Evolutionary conservation across 2,888 invertebrate species (phyloP), one percentile per base, ranked within the genome.

Genomic region (Drosophila bunnanda): DNA sequence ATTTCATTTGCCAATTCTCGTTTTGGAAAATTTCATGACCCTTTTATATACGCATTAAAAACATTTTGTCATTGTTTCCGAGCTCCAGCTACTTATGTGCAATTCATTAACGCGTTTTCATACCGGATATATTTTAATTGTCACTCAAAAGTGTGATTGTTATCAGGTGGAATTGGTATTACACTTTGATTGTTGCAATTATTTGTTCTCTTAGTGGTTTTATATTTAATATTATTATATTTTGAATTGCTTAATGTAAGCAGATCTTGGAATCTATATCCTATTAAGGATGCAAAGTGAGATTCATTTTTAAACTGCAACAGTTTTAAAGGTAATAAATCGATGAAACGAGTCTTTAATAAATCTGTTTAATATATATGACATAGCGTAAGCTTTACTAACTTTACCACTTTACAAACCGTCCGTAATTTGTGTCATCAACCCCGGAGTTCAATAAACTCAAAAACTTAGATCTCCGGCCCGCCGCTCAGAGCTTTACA

Each of bases 1-100:
- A 72, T 71, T 70, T 72, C 53, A 72, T 70, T 70, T 62, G 48
- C 48, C 13, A 38, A 53, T 64, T 64, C 41, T 17, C 62, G 22
- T 44, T 36, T 22, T n/a, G 17, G 32, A 34, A 41, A 67, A 70
- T 55, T 71, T 17, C 28, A 52, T 59, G 43, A 43, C 39, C 36
- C 60, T 65, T 46, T 65, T 65, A 34, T 32, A 34, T 28, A 20
- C 15, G 44, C 28, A 68, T 34, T 52, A 52, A 32, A 34, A 39
- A 28, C 55, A 38, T 44, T 67, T 67, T 38, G 66, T 7, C 44
- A 38, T 39, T 64, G 39, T 52, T 25, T 25, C 12, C 61, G 22
- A 48, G 28, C n/a, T 25, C 17, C 17, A 54, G 30, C 15, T 34
- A 34, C 57, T 38, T 72, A 56, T 20, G 55, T 43, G 50, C 50